phyloP scores from a whole-genome alignment of 2,888 invertebrate genomes.

The Mimumesa dahlbomi region DNA sequence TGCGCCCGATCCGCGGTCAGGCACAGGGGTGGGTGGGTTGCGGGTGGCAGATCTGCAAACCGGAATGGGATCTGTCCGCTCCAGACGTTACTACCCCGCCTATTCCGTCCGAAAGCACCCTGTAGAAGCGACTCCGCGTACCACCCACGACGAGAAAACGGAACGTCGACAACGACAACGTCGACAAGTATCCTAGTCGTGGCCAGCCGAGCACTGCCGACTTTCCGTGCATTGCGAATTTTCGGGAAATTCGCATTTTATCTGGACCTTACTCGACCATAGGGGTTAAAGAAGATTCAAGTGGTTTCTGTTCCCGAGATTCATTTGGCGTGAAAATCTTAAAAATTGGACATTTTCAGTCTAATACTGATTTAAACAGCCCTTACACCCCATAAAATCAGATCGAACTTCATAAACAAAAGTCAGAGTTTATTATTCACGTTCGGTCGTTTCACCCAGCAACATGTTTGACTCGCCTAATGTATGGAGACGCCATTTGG shows the following conservation, averaged over 20 bases:
- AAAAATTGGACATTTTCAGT: too few relatives aligned
- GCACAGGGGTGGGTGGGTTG: conserved; percentile 69
- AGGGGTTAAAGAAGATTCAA: too few relatives aligned
- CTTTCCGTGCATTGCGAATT: conserved; percentile 19
- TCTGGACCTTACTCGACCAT: neutral
- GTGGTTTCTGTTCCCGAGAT: too few relatives aligned
- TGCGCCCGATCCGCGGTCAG: conserved; percentile 74
- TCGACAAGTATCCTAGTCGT: conserved; percentile 49
- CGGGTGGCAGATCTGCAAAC: conserved; percentile 78
- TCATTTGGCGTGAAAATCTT: too few relatives aligned
- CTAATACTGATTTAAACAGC: too few relatives aligned
- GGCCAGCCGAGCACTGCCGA: conserved; percentile 42
- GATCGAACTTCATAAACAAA: conserved; percentile 22
- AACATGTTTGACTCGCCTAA: conserved; percentile 30
- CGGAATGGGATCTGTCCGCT: conserved; percentile 80
- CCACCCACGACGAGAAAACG: conserved; percentile 57
- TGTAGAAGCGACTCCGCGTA: conserved; percentile 58
- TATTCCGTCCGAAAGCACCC: conserved; percentile 62
- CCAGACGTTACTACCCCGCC: conserved; percentile 75
- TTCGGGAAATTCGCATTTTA: conserved; percentile 11
- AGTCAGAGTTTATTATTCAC: conserved; percentile 24
- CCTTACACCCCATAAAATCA: conserved; percentile 25
- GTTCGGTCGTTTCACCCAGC: conserved; percentile 20
- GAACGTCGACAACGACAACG: conserved; percentile 51
- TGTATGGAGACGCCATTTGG: conserved; percentile 48